A percentile compares a stretch with the other conserved stretches of the same genome.
Conservation (phyloP, 2,888 invertebrate genomes). For the Lysandra bellargus region DNA sequence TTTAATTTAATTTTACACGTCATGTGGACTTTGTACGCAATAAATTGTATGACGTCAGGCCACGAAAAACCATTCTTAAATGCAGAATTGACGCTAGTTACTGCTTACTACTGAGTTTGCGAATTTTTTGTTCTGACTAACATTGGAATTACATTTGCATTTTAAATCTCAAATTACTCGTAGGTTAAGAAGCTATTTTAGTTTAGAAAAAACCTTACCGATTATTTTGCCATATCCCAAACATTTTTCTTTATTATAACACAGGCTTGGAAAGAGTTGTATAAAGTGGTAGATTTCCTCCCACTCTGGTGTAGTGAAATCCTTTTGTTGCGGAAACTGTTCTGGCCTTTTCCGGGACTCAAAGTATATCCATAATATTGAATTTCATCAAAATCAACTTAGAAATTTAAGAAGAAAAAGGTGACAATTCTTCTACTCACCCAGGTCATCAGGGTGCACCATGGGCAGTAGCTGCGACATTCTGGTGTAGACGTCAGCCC, state of each 20-base stretch:
- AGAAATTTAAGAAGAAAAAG: no score
- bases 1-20: neutral
- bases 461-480: slow-evolving; percentile 92
- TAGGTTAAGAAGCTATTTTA: no score
- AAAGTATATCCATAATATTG: no score
- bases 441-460: slow-evolving; percentile 92
- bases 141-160: neutral
- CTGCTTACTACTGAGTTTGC: neutral
- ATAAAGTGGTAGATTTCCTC: no score
- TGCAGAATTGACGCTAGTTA: neutral
- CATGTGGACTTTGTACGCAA: neutral
- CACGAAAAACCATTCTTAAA: slow-evolving; percentile 9
- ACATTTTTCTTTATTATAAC: no score
- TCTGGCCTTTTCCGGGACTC: no score
- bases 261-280: no score
- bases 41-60: neutral
- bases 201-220: no score
- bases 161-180: neutral
- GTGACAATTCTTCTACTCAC: slow-evolving; percentile 51
- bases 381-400: no score
- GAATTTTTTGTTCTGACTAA: neutral
- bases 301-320: no score
- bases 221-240: no score
- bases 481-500: slow-evolving; percentile 88
- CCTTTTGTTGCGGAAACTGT: no score